Base-by-base conservation (phyloP, 2,888 invertebrate species). In the Polydrusus pterygomalis region DNA sequence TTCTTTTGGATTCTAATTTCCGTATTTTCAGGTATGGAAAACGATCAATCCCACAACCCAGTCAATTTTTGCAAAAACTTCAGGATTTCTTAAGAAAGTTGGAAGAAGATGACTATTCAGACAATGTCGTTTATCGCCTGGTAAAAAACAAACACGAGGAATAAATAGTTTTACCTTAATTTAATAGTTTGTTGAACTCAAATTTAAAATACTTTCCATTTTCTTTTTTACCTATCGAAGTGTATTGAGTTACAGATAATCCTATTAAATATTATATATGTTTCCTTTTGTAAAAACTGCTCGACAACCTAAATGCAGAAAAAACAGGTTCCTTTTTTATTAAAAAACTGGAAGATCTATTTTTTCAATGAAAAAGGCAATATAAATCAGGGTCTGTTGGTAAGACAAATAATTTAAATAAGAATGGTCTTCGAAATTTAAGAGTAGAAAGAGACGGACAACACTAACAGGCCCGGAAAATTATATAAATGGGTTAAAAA, bases 1-100 rank as follows among this genome's bases (percentile, higher is more conserved):
- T 25, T 3, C 9, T 7, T 56, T 25, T n/a, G 10, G n/a, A 56
- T 63, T 10, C 1, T n/a, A 13, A 11, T 51, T 51, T 51, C 25
- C 18, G 10, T 40, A 15, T 43, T 56, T 45, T 15, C 45, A 79
- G 79, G 69, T 79, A 79, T 70, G 79, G 79, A 47, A 79, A 79
- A 73, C 69, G 79, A 65, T 78, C 79, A 30, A 34, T 65, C n/a
- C 45, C 74, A 17, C 73, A 64, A 47, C 56, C n/a, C 13, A 64
- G 74, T 43, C 34, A 51, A 9, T 58, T 77, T 20, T 45, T 72
- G 2, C 64, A 70, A 58, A 77, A 72, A 18, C 77, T 79, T 15
- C 77, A 77, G 15, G 74, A 71, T 17, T 71, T 60, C 15, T 40
- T 72, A 43, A 68, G 45, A 54, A 60, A 72, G 15, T 60, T 75